Evolutionary conservation across 2,113 vertebrate genomes (phyloP).

Genomic region (Menidia beryllina): DNA sequence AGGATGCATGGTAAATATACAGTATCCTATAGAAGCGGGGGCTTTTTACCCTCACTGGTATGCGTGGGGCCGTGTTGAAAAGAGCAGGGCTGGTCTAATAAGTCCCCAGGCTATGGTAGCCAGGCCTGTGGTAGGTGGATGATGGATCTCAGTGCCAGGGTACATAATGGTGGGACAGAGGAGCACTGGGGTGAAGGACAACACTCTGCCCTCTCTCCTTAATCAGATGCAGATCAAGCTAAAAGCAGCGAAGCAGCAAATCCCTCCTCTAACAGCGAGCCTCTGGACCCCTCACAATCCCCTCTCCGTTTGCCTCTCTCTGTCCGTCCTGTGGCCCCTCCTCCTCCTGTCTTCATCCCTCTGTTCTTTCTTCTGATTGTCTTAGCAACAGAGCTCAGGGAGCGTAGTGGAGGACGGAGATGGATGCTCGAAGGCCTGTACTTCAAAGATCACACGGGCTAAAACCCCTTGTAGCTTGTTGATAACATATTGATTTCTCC

Average conservation of each 20-base stretch:
- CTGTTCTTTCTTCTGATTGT: slow-evolving; percentile 84
- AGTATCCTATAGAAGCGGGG: slow-evolving; percentile 8
- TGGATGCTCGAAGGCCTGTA: slow-evolving; percentile 90
- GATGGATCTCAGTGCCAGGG: slow-evolving; percentile 82
- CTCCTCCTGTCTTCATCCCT: slow-evolving; percentile 56
- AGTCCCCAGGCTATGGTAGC: slow-evolving; percentile 77
- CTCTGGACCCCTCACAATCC: slow-evolving; percentile 66
- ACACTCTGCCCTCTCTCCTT: slow-evolving; percentile 86
- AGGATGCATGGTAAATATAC: slow-evolving; percentile 57
- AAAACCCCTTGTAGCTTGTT: slow-evolving; percentile 97
- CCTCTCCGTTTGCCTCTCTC: slow-evolving; percentile 54
- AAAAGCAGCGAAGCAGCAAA: slow-evolving; percentile 98
- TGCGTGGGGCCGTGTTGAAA: slow-evolving; percentile 60
- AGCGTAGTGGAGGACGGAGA: slow-evolving; percentile 68
- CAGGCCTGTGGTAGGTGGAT: slow-evolving; percentile 77
- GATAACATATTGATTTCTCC: slow-evolving; percentile 99
- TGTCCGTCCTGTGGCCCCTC: slow-evolving; percentile 39
- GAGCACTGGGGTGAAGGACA: slow-evolving; percentile 96
- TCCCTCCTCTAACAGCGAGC: slow-evolving; percentile 86
- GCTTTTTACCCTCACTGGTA: slow-evolving; percentile 52
- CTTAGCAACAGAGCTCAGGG: slow-evolving; percentile 80
- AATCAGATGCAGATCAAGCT: slow-evolving; percentile 98
- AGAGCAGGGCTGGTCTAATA: slow-evolving; percentile 72
- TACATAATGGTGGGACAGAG: slow-evolving; percentile 84
- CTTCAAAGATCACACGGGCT: slow-evolving; percentile 97